Base-by-base conservation (phyloP, 2,113 vertebrate species). In the Mormoops blainvillei region DNA sequence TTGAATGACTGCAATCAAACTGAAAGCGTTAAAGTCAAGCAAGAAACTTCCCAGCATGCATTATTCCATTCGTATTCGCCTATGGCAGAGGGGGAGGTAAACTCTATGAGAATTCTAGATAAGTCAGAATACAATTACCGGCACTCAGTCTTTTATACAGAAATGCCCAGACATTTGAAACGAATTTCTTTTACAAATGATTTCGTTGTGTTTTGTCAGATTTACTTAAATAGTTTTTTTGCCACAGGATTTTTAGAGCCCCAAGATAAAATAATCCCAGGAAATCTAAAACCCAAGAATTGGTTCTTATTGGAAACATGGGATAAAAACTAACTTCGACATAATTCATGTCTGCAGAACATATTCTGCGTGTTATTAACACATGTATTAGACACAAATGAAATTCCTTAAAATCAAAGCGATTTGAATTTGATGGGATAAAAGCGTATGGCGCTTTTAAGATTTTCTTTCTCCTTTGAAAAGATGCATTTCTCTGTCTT, bases 261-360 rank as follows among this genome's bases (percentile, higher is more conserved):
- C 22, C 4, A n/a, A 65, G 68, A 65, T 76, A 63, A 83, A 83
- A 96, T 33, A 87, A 89, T 68, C 7, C 22, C 65, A 63, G 88
- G 26, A 52, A 68, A 92, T 16, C 5, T 41, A n/a, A 80, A 6
- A n/a, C 19, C 31, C 7, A 10, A 26, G 31, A 71, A 93, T 36
- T 80, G 7, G 38, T 22, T 82, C 10, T 38, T 45, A 48, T 10
- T 28, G 4, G n/a, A 87, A 94, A 85, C 11, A 18, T n/a, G 11
- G 5, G 22, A 63, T 36, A 63, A 63, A 63, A 63, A 31, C 78
- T 13, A 63, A 31, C 78, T 13, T 52, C 83, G 84, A 43, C 4
- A 67, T 11, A 36, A 45, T 87, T 52, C 33, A 36, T 58, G 26
- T 4, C 80, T 67, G 15, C 91, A 88, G 95, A 91, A 28, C 14